Conservation (phyloP, 2,797 vertebrate species). For the Antennarius maculatus region DNA sequence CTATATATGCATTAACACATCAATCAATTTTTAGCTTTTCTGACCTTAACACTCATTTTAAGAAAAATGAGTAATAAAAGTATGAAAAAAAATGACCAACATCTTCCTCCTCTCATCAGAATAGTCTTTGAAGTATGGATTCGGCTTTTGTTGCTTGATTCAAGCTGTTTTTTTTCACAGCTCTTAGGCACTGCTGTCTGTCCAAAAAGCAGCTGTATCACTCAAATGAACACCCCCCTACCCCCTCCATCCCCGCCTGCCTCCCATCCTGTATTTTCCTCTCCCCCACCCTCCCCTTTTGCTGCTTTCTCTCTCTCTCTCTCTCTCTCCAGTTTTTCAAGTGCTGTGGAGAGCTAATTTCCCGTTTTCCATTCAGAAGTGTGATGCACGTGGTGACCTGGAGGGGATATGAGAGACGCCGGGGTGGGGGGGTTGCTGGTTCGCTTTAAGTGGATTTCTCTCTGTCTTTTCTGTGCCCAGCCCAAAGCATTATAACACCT, state of each 20-base stretch:
- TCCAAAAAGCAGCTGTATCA: background rate
- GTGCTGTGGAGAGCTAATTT: constrained; percentile 57
- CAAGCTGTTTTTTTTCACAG: too few relatives aligned
- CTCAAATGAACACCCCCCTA: background rate
- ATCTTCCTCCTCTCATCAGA: too few relatives aligned
- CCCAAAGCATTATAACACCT: constrained; percentile 74
- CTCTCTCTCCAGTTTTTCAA: constrained; percentile 47
- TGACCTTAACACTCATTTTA: too few relatives aligned
- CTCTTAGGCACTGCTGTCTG: constrained; percentile 12
- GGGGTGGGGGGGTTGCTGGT: constrained; percentile 41
- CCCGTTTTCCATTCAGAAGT: constrained; percentile 68
- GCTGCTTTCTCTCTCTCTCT: constrained; percentile 1
- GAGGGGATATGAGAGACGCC: constrained; percentile 42
- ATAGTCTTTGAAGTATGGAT: constrained; percentile 19
- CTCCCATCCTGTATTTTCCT: background rate
- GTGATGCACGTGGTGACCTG: constrained; percentile 61
- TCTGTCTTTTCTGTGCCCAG: constrained; percentile 65
- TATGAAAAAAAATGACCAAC: too few relatives aligned
- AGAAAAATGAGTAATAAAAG: too few relatives aligned
- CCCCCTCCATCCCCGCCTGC: background rate
- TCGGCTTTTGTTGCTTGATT: constrained; percentile 16
- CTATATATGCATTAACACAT: too few relatives aligned
- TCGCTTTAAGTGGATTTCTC: constrained; percentile 80
- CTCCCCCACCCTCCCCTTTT: constrained; percentile 24
- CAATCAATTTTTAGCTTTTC: too few relatives aligned